Evolutionary conservation across 2,888 invertebrate species (phyloP).

Genomic region (Deroplatys truncata): DNA sequence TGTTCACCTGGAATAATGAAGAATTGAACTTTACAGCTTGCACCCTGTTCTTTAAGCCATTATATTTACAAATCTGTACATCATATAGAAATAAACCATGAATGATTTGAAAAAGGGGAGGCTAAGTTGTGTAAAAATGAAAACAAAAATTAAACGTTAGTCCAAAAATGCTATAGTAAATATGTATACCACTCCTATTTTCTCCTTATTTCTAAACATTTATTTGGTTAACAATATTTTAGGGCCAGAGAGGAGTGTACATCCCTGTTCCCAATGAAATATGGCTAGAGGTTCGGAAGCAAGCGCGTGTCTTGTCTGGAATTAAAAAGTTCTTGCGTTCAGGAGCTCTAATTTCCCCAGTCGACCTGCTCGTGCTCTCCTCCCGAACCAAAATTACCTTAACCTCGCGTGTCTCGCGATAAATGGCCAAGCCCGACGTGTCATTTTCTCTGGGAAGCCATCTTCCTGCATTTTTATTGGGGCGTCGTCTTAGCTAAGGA

Average conservation of each 20-base stretch:
- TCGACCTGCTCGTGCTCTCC: background rate
- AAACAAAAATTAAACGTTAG: no score
- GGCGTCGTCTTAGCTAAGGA: background rate
- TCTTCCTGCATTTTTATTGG: background rate
- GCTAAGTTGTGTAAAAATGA: no score
- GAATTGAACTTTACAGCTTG: no score
- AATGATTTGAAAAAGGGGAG: no score
- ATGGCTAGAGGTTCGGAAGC: background rate
- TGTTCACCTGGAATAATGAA: no score
- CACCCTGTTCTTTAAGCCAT: no score
- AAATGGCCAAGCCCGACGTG: background rate
- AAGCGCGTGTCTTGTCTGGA: background rate
- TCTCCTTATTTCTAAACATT: no score
- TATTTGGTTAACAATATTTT: background rate
- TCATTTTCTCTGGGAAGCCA: background rate
- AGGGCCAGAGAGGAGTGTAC: background rate
- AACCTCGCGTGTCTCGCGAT: background rate
- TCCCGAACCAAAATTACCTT: slow-evolving; percentile 5
- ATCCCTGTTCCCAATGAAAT: background rate
- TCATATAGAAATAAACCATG: no score
- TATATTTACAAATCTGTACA: no score
- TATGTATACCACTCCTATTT: no score
- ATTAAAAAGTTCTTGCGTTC: background rate
- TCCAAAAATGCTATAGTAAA: no score
- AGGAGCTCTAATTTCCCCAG: slow-evolving; percentile 16